phyloP scores from a whole-genome alignment of 2,888 invertebrate genomes.

The Bellardia pandia region DNA sequence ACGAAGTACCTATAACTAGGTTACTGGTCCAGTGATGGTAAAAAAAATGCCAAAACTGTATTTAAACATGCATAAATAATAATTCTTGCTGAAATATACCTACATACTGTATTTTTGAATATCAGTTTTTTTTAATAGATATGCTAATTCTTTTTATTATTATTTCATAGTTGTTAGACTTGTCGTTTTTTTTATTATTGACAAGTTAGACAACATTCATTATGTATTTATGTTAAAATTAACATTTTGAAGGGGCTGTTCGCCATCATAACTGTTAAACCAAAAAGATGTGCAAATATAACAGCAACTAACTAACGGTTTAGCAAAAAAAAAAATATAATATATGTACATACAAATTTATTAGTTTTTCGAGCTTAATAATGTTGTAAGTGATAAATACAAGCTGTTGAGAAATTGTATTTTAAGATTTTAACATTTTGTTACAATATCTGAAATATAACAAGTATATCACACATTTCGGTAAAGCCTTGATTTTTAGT shows the following conservation, averaged over 20 bases:
- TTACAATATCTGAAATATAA: too few relatives aligned
- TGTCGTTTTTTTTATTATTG: conserved; percentile 35
- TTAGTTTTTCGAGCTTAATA: too few relatives aligned
- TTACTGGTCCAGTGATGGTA: conserved; percentile 74
- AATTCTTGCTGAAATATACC: background rate
- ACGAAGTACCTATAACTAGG: conserved; percentile 64
- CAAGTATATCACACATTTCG: too few relatives aligned
- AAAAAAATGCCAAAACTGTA: background rate
- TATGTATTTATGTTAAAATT: conserved; percentile 26
- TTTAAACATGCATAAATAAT: background rate
- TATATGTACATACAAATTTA: too few relatives aligned
- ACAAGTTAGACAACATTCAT: background rate
- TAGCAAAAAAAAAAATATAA: background rate
- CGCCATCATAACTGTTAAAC: background rate
- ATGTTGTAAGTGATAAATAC: background rate
- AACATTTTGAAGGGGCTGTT: background rate
- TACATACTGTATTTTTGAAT: background rate
- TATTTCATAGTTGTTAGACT: conserved; percentile 33
- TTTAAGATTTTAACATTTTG: too few relatives aligned
- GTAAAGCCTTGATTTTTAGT: too few relatives aligned
- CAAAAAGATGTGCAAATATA: background rate
- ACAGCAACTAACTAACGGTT: conserved; percentile 2
- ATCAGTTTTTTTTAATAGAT: background rate
- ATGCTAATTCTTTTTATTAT: background rate
- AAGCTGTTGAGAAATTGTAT: too few relatives aligned